These are phyloP conservation scores for Campoletis raptor DNA, from an alignment of 2,888 invertebrate genomes.

Conservation along the genomic window DNA sequence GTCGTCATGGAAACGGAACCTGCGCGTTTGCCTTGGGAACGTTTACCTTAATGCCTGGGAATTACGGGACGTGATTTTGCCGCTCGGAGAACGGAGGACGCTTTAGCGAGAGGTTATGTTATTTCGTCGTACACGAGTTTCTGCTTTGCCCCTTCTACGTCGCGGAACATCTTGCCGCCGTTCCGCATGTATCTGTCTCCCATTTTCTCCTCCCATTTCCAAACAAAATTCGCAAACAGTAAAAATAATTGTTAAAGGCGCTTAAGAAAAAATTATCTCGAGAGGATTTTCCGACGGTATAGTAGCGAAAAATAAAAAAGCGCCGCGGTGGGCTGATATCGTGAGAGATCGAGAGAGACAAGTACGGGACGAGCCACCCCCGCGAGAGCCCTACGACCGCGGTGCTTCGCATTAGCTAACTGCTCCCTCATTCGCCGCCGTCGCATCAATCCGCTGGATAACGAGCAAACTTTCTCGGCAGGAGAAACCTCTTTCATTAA, in stretches of 20 bases:
- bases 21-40: constrained; percentile 80
- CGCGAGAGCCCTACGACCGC: constrained; percentile 80
- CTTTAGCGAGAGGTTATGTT: constrained; percentile 83
- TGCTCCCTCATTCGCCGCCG: constrained; percentile 82
- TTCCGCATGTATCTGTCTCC: no score
- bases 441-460: constrained; percentile 80
- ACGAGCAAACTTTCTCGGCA: constrained; percentile 77
- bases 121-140: constrained; percentile 78
- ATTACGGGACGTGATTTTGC: constrained; percentile 84
- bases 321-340: constrained; percentile 71
- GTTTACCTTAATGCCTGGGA: constrained; percentile 84
- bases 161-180: no score
- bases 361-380: constrained; percentile 73
- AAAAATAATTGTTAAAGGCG: background rate
- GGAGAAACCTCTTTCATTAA: no score
- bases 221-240: background rate
- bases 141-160: constrained; percentile 4
- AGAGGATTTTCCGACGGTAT: constrained; percentile 50
- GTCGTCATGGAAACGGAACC: constrained; percentile 81
- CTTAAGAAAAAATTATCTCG: constrained; percentile 38
- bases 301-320: constrained; percentile 20
- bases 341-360: constrained; percentile 30
- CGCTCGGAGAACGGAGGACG: constrained; percentile 76
- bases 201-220: no score
- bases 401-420: constrained; percentile 81